Conservation (phyloP, 2,113 vertebrate genomes). For the Ivindomyrus marchei region DNA sequence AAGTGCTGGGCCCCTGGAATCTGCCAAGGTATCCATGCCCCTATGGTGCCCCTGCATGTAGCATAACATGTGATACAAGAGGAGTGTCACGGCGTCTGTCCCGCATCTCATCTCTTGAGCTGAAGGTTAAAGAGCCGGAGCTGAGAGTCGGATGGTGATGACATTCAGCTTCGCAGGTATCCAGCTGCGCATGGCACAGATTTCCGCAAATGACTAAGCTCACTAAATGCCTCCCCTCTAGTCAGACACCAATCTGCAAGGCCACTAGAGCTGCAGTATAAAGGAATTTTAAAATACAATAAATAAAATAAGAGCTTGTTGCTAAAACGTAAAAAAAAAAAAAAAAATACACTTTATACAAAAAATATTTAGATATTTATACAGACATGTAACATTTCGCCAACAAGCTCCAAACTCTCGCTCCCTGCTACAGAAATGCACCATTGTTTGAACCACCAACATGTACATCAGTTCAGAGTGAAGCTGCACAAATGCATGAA, state of each 20-base stretch:
- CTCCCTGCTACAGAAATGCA: constrained; percentile 47
- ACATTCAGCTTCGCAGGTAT: not conserved
- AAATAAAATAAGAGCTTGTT: not conserved
- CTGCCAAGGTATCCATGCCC: not conserved
- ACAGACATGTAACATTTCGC: not conserved
- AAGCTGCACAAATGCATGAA: not conserved
- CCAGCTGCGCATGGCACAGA: not conserved
- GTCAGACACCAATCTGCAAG: not conserved
- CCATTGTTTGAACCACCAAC: constrained; percentile 77
- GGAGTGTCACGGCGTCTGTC: not conserved
- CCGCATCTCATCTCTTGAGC: not conserved
- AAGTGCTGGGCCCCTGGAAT: not conserved
- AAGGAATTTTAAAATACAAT: not conserved
- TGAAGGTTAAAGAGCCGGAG: not conserved
- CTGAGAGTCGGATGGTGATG: not conserved
- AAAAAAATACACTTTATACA: not conserved
- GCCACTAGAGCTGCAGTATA: not conserved
- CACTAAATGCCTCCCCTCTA: not conserved
- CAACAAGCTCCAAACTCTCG: constrained; percentile 33
- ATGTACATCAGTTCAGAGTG: constrained; percentile 51
- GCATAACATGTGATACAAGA: not conserved
- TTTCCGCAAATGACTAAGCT: not conserved
- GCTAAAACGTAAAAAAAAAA: not conserved
- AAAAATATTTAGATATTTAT: not conserved
- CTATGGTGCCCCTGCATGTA: not conserved